Evolutionary conservation across 2,888 invertebrate genomes (phyloP), one percentile per base, ranked within the genome.

Genomic region (Nomada hirtipes): DNA sequence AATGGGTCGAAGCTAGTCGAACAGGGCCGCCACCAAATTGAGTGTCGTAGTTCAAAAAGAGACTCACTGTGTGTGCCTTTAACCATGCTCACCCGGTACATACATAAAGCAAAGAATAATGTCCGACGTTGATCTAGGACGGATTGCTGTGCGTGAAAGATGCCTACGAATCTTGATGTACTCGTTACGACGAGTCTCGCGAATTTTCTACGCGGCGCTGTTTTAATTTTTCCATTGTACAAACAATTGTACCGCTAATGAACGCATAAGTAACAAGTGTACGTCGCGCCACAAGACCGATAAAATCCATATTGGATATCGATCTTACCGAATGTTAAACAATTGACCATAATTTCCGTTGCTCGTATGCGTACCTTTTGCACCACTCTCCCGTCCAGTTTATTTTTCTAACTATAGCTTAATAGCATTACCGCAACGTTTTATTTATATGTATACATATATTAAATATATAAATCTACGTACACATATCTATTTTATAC

Each of bases 31-130:
- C 42, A 20, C 63, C 79, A 64, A 70, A 78, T 82, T 60, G 79
- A 76, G 86, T 80, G 79, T 72, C 53, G 73, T 86, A 85, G 78
- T 76, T 80, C 81, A 72, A 73, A 70, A 64, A 86, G 80, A 85
- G 77, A 85, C 82, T 88, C 75, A 82, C 74, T 82, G 82, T 71
- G 83, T 79, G 88, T 88, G 88, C 86, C 88, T 88, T 88, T 85
- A 81, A 70, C 60, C 60, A 60, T 42, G 36, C 50, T 36, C 60
- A 59, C n/a, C 23, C 26, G n/a, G 60, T 15, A 29, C 50, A 52
- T 23, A 4, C 4, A 23, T 7, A 42, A 53, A 52, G 52, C 47
- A 42, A n/a, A 53, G 47, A 71, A 47, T 13, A 50, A 15, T 23
- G 42, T 44, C 60, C 18, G 42, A 18, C 42, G 53, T 53, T 60